phyloP scores from a whole-genome alignment of 1,140 invertebrate genomes.

The Brachionus rubens region DNA sequence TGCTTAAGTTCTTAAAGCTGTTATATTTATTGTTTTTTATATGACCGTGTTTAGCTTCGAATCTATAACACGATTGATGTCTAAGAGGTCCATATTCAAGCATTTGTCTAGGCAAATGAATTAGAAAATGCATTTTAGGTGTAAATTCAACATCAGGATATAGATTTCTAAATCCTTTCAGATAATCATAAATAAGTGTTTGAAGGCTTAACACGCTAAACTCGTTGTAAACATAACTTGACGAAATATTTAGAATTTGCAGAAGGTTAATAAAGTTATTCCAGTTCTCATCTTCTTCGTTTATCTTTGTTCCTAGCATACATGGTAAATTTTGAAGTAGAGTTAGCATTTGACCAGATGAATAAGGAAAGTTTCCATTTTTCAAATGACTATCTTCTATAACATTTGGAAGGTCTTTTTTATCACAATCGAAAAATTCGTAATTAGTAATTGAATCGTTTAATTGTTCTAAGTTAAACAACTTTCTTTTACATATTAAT shows the following conservation, averaged over 20 bases:
- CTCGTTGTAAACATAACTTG: background rate
- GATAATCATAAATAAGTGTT: background rate
- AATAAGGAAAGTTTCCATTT: background rate
- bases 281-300: background rate
- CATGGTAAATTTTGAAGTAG: background rate
- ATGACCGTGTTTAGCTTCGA: background rate
- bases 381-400: background rate
- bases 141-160: background rate
- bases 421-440: background rate
- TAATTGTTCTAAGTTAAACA: background rate
- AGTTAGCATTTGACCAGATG: background rate
- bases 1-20: background rate
- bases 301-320: no score
- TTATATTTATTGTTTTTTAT: constrained; percentile 1
- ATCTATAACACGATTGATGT: background rate
- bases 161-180: background rate
- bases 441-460: background rate
- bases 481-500: background rate
- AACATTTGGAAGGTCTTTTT: background rate
- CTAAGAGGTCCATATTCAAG: background rate
- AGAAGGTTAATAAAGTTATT: background rate
- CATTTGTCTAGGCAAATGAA: constrained; percentile 14
- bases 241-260: background rate
- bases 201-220: background rate
- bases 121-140: constrained; percentile 3